Evolutionary conservation across 2,888 invertebrate species (phyloP).

Genomic region (Bunonema sp.): DNA sequence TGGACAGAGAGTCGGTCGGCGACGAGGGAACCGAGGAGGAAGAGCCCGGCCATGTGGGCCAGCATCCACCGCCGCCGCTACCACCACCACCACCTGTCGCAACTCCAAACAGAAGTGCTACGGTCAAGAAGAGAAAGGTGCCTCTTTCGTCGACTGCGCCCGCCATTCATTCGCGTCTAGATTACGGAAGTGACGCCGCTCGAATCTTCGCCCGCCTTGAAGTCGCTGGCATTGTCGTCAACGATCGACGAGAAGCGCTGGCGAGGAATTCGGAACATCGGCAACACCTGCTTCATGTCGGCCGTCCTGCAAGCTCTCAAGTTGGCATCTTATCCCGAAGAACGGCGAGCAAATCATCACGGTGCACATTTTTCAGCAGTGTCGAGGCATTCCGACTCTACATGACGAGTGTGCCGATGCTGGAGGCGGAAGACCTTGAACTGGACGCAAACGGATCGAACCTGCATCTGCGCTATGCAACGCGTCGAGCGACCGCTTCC

Average conservation of each 20-base stretch:
- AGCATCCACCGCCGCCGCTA: no score
- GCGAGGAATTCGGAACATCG: slow-evolving; percentile 61
- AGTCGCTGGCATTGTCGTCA: not conserved
- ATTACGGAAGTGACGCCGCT: no score
- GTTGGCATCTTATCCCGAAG: slow-evolving; percentile 32
- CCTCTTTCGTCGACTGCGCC: no score
- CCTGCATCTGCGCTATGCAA: not conserved
- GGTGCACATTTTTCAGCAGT: slow-evolving; percentile 55
- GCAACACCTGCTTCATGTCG: slow-evolving; percentile 74
- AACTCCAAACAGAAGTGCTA: no score
- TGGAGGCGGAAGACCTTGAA: slow-evolving; percentile 51
- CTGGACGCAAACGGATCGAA: not conserved
- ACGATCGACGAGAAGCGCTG: slow-evolving; percentile 1
- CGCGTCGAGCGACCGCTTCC: not conserved
- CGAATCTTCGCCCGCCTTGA: no score
- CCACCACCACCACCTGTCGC: no score
- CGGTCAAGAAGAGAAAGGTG: no score
- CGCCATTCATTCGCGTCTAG: no score
- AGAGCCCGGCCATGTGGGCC: no score
- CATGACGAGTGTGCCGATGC: slow-evolving; percentile 62
- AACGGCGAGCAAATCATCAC: no score
- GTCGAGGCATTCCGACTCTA: slow-evolving; percentile 69
- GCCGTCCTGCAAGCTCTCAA: slow-evolving; percentile 64
- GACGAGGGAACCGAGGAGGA: slow-evolving; percentile 5
- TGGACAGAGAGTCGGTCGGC: not conserved